A percentile compares a stretch with the other conserved stretches of the same genome.
Evolutionary conservation across 2,888 invertebrate species (phyloP).

Genomic region (Platycheirus rosarum): DNA sequence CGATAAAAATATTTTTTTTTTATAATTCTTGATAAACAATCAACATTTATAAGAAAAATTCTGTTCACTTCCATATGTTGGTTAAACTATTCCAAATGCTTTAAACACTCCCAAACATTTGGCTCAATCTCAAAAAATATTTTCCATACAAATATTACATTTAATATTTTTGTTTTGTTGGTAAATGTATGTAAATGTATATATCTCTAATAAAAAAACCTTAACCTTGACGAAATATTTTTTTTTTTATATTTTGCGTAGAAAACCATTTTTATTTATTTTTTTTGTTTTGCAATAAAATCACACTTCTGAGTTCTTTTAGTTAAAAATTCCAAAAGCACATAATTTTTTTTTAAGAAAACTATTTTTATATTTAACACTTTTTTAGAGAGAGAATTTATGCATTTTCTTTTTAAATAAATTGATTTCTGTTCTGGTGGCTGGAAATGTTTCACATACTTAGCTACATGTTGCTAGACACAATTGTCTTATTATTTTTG

Average conservation of each 20-base stretch:
- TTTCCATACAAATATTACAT: constrained; percentile 54
- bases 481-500: background rate
- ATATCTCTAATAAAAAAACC: constrained; percentile 63
- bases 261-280: constrained; percentile 38
- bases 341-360: constrained; percentile 49
- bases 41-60: constrained; percentile 64
- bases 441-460: constrained; percentile 49
- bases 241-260: constrained; percentile 30
- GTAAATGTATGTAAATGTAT: constrained; percentile 46
- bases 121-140: constrained; percentile 69
- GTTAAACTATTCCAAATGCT: constrained; percentile 45
- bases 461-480: constrained; percentile 31
- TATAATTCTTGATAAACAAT: constrained; percentile 55
- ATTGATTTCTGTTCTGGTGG: constrained; percentile 36
- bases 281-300: constrained; percentile 61
- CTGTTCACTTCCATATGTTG: constrained; percentile 3
- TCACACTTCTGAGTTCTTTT: constrained; percentile 74
- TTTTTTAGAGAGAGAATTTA: constrained; percentile 50
- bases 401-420: constrained; percentile 33
- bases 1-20: constrained; percentile 49
- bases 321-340: constrained; percentile 72
- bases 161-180: constrained; percentile 20
- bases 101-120: constrained; percentile 41
- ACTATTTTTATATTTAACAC: constrained; percentile 27
- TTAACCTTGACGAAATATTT: constrained; percentile 57